Evolutionary conservation across 2,888 invertebrate species (phyloP).

Genomic region (Melipona bicolor): DNA sequence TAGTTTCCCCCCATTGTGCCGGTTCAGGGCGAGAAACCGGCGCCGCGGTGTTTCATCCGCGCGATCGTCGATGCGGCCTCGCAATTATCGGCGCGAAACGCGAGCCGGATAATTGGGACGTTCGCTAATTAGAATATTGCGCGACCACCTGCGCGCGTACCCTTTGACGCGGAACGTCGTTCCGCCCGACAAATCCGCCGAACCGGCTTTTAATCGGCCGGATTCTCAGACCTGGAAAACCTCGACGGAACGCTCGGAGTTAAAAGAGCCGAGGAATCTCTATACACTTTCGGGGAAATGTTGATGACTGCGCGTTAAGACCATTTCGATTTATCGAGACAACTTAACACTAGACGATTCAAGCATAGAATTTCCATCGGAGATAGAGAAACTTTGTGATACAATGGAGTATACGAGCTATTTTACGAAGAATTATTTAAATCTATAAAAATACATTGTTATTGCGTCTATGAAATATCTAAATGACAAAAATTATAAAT

Average conservation of each 20-base stretch:
- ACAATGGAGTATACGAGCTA: no score
- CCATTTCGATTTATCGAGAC: no score
- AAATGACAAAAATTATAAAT: no score
- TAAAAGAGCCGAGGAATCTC: no score
- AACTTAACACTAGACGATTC: no score
- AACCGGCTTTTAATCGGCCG: constrained; percentile 16
- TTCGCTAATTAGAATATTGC: constrained; percentile 79
- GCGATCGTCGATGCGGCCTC: constrained; percentile 62
- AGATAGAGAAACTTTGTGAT: no score
- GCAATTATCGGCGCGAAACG: constrained; percentile 79
- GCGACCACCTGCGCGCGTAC: constrained; percentile 63
- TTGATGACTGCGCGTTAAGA: no score
- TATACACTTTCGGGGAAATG: not conserved
- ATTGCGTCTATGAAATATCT: no score
- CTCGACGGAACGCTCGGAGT: not conserved
- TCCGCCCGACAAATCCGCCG: not conserved
- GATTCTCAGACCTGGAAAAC: constrained; percentile 1
- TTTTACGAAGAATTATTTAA: no score
- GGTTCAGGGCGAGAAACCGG: constrained; percentile 20
- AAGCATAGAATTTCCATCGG: no score
- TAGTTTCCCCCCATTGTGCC: constrained; percentile 29
- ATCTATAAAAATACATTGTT: no score
- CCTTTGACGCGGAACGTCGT: constrained; percentile 53
- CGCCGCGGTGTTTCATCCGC: constrained; percentile 58
- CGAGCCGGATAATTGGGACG: constrained; percentile 79